Evolutionary conservation across 1,140 invertebrate species (phyloP), one percentile per base, ranked within the genome.

Genomic region (Drosophila setifemur): DNA sequence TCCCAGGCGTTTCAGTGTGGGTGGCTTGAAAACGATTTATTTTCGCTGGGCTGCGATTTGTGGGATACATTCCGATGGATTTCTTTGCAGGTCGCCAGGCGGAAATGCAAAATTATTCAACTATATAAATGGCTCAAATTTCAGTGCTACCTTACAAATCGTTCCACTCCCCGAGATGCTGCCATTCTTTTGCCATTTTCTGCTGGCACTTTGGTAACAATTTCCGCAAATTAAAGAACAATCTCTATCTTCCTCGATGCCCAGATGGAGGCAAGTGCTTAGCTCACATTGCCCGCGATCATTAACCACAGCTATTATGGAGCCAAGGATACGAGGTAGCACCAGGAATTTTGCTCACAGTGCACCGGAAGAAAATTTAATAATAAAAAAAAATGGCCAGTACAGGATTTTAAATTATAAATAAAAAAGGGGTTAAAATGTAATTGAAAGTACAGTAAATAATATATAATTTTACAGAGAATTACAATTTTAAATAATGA

Each of bases 201-300:
- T 37, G 26, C 39, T 26, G 60, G 42, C 77, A 71, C 72, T 82
- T 68, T 71, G 58, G 66, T 60, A 67, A 58, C 79, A 85, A 85
- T 85, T 85, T 85, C 79, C 79, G 79, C 79, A 85, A 85, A 85
- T 85, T 85, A 85, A 85, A 74, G 54, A 72, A 69, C 79, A 73
- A 85, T 83, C 77, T 83, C 79, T 85, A 79, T 78, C 64, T 79
- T 79, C 74, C 78, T 52, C 50, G 58, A 83, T 73, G 67, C 75
- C 78, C 14, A 66, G 64, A 35, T 44, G n/a, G n/a, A 58, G 61
- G 16, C 54, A 35, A 73, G 73, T 72, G 79, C 79, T 74, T 78
- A 70, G 74, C 69, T 83, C 79, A 74, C 50, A 86, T 79, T 85
- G 53, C 28, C 57, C 28, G 42, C 71, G 74, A 74, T 79, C 81